These are phyloP conservation scores for Sinocyclocheilus anophthalmus DNA, from an alignment of 2,113 vertebrate species.

Conservation along the genomic window DNA sequence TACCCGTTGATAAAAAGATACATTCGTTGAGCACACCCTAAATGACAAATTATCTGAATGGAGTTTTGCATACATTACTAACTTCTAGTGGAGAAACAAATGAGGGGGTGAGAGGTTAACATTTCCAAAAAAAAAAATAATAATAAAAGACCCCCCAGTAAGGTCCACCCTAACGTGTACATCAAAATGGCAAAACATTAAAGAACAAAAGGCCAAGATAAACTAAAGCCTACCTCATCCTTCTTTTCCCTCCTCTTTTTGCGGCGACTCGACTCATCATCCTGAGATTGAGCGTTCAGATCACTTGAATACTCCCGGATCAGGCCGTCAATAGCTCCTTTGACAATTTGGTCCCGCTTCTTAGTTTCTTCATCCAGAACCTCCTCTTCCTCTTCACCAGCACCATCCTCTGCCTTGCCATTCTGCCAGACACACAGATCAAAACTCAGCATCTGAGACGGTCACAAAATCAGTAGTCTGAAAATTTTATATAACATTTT, in stretches of 20 bases:
- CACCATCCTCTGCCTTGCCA: constrained; percentile 76
- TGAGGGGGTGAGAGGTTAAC: too few species aligned
- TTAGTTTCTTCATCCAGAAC: constrained; percentile 95
- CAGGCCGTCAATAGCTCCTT: constrained; percentile 93
- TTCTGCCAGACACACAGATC: constrained; percentile 67
- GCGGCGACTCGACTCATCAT: constrained; percentile 92
- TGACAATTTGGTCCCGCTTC: constrained; percentile 92
- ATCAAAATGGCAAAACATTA: neutral
- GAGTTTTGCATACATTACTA: too few species aligned
- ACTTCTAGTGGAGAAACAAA: too few species aligned
- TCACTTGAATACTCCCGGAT: constrained; percentile 96
- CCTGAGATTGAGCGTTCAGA: constrained; percentile 92
- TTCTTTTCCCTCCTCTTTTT: constrained; percentile 99
- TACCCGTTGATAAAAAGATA: too few species aligned
- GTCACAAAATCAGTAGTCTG: too few species aligned
- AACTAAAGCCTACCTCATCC: constrained; percentile 83
- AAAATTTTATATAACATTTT: too few species aligned
- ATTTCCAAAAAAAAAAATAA: too few species aligned
- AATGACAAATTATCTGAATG: too few species aligned
- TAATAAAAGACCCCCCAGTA: too few species aligned
- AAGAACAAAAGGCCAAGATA: neutral
- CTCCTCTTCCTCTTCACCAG: constrained; percentile 90
- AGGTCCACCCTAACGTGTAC: too few species aligned
- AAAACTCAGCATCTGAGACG: neutral
- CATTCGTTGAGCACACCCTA: too few species aligned